A percentile compares a stretch with the other conserved stretches of the same genome.
phyloP scores from a whole-genome alignment of 2,888 invertebrate genomes.

The Drosophila sordidapex region DNA sequence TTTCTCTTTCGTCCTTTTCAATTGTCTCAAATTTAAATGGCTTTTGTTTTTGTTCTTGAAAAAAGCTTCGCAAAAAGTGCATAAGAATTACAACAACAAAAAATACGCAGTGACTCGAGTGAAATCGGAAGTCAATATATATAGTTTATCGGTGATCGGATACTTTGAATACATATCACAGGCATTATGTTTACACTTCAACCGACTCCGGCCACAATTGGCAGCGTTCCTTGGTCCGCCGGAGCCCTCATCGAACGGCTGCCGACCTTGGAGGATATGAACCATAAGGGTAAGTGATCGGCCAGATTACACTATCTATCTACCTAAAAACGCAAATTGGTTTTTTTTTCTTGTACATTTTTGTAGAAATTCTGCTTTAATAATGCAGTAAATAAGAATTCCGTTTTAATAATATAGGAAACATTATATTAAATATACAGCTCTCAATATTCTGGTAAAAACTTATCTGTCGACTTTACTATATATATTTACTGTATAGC shows the following conservation, averaged over 20 bases:
- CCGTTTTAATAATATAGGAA: background rate
- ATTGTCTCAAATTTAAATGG: background rate
- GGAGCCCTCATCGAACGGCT: conserved; percentile 91
- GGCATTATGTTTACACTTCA: conserved; percentile 88
- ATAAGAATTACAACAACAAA: background rate
- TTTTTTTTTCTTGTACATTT: no score
- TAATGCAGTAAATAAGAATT: background rate
- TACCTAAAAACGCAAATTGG: no score
- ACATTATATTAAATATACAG: background rate
- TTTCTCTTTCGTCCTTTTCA: conserved; percentile 5
- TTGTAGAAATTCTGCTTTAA: no score
- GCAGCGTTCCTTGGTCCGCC: conserved; percentile 91
- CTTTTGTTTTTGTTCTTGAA: background rate
- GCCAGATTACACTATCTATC: no score
- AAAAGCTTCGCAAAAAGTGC: background rate
- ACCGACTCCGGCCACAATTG: conserved; percentile 92
- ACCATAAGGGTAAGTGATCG: conserved; percentile 91
- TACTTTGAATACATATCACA: conserved; percentile 9
- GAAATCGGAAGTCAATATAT: background rate
- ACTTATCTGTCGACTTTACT: background rate
- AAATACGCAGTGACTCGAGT: background rate
- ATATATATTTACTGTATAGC: background rate
- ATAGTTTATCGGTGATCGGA: background rate
- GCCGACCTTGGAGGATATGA: conserved; percentile 90
- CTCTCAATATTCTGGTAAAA: background rate